Base-by-base conservation (phyloP, 2,797 vertebrate species). In the Diplodus sargus region DNA sequence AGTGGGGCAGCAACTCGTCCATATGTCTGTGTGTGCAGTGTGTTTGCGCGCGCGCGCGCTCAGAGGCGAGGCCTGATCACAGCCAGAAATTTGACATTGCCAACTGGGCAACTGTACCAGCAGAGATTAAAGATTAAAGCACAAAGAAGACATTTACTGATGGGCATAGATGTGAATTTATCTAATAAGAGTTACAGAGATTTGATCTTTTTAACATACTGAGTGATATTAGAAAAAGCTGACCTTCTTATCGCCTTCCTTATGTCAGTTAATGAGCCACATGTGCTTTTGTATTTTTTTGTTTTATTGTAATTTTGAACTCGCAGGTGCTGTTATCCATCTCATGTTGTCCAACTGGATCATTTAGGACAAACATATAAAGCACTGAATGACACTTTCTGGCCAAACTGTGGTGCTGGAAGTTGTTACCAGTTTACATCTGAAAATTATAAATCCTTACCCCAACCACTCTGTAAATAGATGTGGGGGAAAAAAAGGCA, bases 31-130 rank as follows among this genome's bases (percentile, higher is more conserved):
- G 28, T 48, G 42, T 48, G 20, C 65, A 23, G 25, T 67, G 42
- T 56, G 34, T 48, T 7, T 65, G 53, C 52, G 60, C 74, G 25
- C 74, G 57, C 14, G 20, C 67, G 45, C 69, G 58, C 56, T 61
- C 59, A n/a, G 39, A 78, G 43, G 47, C 23, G 58, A 76, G 80
- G 70, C 47, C 74, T 71, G 70, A 82, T 89, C 79, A 66, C 74
- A 77, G 83, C 70, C 85, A 87, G 67, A 53, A 76, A 77, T 68
- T 74, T 87, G 70, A 80, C 74, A 86, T 80, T 84, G 87, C 86
- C 79, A 92, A 79, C 66, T 90, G 87, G 79, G 75, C 76, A 75
- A 83, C 85, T 83, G 39, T 62, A 34, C 1, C 42, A 71, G 43
- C 57, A 42, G 39, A 43, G 13, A 45, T 60, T 52, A 51, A 48